These are phyloP conservation scores for Pentamera pediparva DNA, from an alignment of 53 echinoderm and acorn worm species.

Conservation along the genomic window DNA sequence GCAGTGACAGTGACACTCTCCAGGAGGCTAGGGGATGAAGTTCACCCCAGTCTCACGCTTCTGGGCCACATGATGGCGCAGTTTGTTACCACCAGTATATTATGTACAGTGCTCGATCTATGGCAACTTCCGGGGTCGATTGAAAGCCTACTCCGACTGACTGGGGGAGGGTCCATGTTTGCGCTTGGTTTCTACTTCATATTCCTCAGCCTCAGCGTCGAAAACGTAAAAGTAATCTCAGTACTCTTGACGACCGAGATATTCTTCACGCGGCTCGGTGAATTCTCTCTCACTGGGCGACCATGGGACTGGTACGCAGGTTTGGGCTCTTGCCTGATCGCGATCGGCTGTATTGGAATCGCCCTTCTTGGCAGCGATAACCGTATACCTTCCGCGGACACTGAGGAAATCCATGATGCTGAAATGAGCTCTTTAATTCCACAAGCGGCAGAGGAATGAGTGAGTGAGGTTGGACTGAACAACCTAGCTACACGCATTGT, in stretches of 20 bases:
- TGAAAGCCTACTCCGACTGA: background rate
- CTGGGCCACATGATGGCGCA: background rate
- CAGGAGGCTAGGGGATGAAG: background rate
- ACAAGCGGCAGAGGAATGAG: too few species aligned
- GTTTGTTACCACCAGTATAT: background rate
- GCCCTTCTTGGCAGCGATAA: background rate
- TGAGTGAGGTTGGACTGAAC: too few species aligned
- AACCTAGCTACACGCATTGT: too few species aligned
- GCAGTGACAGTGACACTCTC: background rate
- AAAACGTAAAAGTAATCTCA: background rate
- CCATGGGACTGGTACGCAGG: background rate
- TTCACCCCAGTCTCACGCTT: background rate
- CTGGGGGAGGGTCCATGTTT: background rate
- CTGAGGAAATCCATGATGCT: too few species aligned
- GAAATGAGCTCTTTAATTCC: too few species aligned
- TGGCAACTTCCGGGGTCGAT: background rate
- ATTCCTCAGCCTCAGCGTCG: background rate
- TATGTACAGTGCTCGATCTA: background rate
- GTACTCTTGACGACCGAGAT: background rate
- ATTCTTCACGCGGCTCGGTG: background rate
- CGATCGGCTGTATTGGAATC: background rate
- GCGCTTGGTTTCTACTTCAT: background rate
- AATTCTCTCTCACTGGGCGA: background rate
- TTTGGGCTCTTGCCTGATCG: background rate
- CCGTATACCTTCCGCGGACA: too few species aligned